Base-by-base conservation (phyloP, 2,113 vertebrate genomes). In the Tretioscincus oriximinensis region DNA sequence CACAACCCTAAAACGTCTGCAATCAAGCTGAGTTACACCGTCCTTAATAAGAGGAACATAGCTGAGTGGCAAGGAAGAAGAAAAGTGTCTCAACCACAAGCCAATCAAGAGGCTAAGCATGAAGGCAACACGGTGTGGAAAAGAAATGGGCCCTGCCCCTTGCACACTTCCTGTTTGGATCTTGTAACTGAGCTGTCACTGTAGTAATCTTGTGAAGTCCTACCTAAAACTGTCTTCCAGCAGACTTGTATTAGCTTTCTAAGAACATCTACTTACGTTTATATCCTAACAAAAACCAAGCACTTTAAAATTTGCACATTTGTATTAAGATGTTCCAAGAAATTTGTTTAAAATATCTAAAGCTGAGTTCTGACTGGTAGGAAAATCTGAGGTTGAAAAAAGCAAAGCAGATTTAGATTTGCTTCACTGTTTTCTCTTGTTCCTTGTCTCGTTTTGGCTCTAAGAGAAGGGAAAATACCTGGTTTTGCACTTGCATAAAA, bases 81-180 rank as follows among this genome's bases (percentile, higher is more conserved):
- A 20, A 26, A 64, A 2, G 20, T 47, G 45, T 65, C 49, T 47
- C 47, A 29, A 60, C 14, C n/a, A 73, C 21, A 20, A 70, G 63
- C 78, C 69, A 73, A 73, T 49, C 18, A n/a, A 51, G 74, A 77
- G 54, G n/a, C 31, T 5, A 9, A 26, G 35, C 54, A 77, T 49
- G 47, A 68, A 58, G 51, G 73, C 77, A 86, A 67, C 82, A 71
- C 63, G 68, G 20, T 58, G 80, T 21, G 28, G 72, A 83, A 89
- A 90, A 91, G 90, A 92, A 92, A 83, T 86, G 68, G 82, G 51
- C 78, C 74, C 73, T 31, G 73, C 72, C 84, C 83, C 60, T n/a
- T 63, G 81, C 78, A 58, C 77, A 26, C 85, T 93, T 93, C 92
- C 92, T 93, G 91, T 92, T 81, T 47, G 87, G 64, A 80, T 84